Evolutionary conservation across 2,797 vertebrate genomes (phyloP).

Genomic region (Sorex maritimensis): DNA sequence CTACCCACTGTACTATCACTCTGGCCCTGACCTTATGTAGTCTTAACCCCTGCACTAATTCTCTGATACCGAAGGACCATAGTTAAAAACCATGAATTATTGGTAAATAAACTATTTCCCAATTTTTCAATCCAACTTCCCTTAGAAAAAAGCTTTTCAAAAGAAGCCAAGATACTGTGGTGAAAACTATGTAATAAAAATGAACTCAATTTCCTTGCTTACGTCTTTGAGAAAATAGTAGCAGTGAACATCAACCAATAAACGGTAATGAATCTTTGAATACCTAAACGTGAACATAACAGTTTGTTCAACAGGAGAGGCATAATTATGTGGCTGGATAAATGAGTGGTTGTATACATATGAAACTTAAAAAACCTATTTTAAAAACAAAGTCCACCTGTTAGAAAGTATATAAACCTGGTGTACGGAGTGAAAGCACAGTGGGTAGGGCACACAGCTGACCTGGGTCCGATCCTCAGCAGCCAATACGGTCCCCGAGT

Average conservation of each 20-base stretch:
- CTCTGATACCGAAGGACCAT: not conserved
- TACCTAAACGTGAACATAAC: not conserved
- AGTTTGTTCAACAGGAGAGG: not conserved
- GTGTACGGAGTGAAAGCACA: too few species aligned
- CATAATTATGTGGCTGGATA: not conserved
- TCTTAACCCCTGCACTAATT: too few species aligned
- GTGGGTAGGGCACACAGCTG: too few species aligned
- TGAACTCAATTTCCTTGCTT: conserved; percentile 30
- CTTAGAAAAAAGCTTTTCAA: not conserved
- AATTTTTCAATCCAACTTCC: conserved; percentile 43
- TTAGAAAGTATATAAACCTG: not conserved
- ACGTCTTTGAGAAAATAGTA: conserved; percentile 37
- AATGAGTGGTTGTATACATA: not conserved
- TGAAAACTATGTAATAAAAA: conserved; percentile 53
- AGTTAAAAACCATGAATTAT: not conserved
- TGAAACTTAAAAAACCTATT: not conserved
- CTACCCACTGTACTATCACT: too few species aligned
- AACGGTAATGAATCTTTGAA: not conserved
- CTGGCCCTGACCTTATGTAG: too few species aligned
- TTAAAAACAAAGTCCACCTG: not conserved
- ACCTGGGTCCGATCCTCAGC: too few species aligned
- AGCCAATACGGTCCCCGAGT: too few species aligned
- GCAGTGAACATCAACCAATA: not conserved
- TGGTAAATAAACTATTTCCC: not conserved
- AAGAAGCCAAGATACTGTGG: conserved; percentile 50